Evolutionary conservation across 2,888 invertebrate species (phyloP), one percentile per base, ranked within the genome.

Genomic region (Amphimallon solstitiale): DNA sequence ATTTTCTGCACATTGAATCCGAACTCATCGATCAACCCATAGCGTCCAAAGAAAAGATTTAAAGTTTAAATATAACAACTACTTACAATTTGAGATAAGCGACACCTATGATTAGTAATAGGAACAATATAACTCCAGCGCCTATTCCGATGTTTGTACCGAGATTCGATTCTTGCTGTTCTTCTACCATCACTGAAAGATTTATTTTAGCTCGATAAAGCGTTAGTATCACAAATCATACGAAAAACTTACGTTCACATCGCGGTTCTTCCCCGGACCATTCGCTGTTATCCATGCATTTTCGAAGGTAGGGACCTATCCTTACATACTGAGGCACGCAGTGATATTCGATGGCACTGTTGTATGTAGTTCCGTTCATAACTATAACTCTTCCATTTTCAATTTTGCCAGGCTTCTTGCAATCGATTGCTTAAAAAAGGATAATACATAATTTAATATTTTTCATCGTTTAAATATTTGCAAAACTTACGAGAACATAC

Each of bases 181-280:
- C 92, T 17, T 90, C 87, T 0, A 86, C 85, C 0, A 87, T 84
- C 54, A 89, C 85, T 85, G 70, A 45, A 79, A 79, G n/a, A 65
- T 63, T 45, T n/a, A 59, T 12, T 14, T 5, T 10, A 14, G n/a
- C n/a, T 14, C n/a, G 4, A 12, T 5, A n/a, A 40, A 12, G 12
- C 5, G 4, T 40, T 12, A 14, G 12, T 9, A 6, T 4, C 1
- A 19, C 37, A 40, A 62, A 63, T 40, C 7, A 12, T 4, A 17
- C 35, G 19, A 34, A 52, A 49, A 12, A 17, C 79, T 79, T 81
- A 89, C 89, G 83, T 84, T 93, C 91, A 81, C 96, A 96, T 74
- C 86, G 87, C 0, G 95, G 95, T 73, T 93, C 92, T 59, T 92
- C 92, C 0, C 94, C 94, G 2, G 94, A 94, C 95, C 96, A 96